These are phyloP conservation scores for Paedocypris sp. DNA, from an alignment of 2,113 vertebrate species.

Conservation along the genomic window DNA sequence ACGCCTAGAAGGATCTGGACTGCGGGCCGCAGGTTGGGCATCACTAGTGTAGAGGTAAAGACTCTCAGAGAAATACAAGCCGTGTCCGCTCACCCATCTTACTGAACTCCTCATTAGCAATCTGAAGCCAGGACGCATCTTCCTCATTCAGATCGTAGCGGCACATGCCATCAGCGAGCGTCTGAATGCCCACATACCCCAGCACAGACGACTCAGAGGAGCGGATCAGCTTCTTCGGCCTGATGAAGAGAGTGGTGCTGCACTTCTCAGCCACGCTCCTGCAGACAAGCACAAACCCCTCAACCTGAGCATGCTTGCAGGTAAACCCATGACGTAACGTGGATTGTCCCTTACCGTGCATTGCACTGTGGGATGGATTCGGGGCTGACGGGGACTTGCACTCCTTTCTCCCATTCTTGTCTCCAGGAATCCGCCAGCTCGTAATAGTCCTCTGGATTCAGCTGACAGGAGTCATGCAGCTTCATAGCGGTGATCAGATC, in stretches of 20 bases:
- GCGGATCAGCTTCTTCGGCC: conserved; percentile 80
- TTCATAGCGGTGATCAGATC: conserved; percentile 99
- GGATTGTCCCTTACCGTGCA: conserved; percentile 66
- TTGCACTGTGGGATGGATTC: conserved; percentile 79
- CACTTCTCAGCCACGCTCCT: conserved; percentile 70
- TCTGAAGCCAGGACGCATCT: conserved; percentile 79
- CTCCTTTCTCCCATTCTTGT: conserved; percentile 98
- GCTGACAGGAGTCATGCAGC: conserved; percentile 86
- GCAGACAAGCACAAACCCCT: not conserved
- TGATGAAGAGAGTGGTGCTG: conserved; percentile 68
- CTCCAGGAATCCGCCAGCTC: conserved; percentile 89
- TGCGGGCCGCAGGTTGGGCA: too few relatives aligned
- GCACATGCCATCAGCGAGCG: conserved; percentile 76
- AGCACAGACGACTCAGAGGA: conserved; percentile 70
- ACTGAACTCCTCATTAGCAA: conserved; percentile 77
- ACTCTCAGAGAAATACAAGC: not conserved
- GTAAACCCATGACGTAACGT: not conserved
- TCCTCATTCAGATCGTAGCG: conserved; percentile 87
- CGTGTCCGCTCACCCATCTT: conserved; percentile 76
- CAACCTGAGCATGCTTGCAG: not conserved
- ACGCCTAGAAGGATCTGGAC: too few relatives aligned
- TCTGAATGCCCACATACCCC: conserved; percentile 81
- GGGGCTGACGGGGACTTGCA: conserved; percentile 94
- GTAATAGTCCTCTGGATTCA: conserved; percentile 88
- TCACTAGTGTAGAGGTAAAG: too few relatives aligned